These are phyloP conservation scores for Cataglyphis cursor DNA, from an alignment of 2,888 invertebrate species.

Conservation along the genomic window DNA sequence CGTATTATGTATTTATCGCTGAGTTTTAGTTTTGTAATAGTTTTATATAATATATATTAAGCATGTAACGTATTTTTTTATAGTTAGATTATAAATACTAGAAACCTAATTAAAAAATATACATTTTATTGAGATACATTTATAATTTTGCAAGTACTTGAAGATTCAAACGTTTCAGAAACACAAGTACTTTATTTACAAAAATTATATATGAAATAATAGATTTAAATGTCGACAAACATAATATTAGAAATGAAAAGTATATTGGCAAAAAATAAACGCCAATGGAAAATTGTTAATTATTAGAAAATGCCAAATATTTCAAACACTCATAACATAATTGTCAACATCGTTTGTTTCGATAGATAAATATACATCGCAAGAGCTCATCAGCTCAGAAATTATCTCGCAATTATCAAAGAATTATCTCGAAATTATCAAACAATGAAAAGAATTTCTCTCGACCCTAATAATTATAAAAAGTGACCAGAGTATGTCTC, in stretches of 20 bases:
- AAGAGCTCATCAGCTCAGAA: background rate
- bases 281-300: background rate
- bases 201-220: background rate
- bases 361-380: background rate
- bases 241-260: background rate
- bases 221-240: background rate
- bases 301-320: background rate
- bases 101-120: background rate
- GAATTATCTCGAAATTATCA: background rate
- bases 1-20: background rate
- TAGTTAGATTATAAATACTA: background rate
- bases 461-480: slow-evolving; percentile 23
- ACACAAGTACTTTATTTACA: background rate
- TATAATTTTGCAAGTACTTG: background rate
- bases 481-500: slow-evolving; percentile 23
- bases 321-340: background rate
- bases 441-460: background rate
- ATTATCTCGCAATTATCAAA: background rate
- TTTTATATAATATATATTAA: background rate
- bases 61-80: background rate
- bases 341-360: background rate
- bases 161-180: background rate
- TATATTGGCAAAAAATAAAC: background rate
- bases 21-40: background rate
- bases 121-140: background rate